phyloP scores from a whole-genome alignment of 2,888 invertebrate species.

The Anodontia alba region DNA sequence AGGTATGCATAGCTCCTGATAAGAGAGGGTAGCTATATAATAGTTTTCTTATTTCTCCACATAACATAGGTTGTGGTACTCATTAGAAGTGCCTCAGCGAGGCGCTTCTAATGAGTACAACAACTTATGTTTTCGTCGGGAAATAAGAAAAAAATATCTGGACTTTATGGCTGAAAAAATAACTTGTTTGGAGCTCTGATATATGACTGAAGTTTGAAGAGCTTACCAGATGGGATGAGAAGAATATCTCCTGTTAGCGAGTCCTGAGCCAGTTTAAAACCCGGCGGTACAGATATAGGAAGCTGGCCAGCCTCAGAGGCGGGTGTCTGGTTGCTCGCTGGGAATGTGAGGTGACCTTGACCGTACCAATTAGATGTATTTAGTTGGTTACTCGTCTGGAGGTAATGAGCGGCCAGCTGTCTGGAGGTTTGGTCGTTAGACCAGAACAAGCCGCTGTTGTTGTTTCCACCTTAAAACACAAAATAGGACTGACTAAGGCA shows the following conservation, averaged over 20 bases:
- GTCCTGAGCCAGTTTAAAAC: constrained; percentile 94
- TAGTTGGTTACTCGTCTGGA: constrained; percentile 57
- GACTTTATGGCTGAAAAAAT: too few species aligned
- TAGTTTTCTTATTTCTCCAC: too few species aligned
- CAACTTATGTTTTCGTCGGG: too few species aligned
- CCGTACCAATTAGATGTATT: constrained; percentile 72
- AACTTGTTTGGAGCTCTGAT: too few species aligned
- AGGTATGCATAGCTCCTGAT: too few species aligned
- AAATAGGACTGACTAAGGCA: neutral
- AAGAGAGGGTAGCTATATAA: too few species aligned
- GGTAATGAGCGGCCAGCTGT: constrained; percentile 62
- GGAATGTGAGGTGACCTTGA: constrained; percentile 51
- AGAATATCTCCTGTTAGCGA: constrained; percentile 93
- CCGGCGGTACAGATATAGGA: constrained; percentile 88
- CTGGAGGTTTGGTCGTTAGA: constrained; percentile 66
- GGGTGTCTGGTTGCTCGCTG: constrained; percentile 44
- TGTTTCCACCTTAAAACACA: constrained; percentile 42
- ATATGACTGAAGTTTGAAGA: too few species aligned
- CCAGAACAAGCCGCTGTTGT: constrained; percentile 62
- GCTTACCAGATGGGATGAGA: constrained; percentile 79
- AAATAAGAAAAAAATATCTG: too few species aligned
- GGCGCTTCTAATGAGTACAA: too few species aligned
- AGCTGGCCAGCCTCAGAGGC: constrained; percentile 57
- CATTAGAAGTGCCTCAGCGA: too few species aligned
- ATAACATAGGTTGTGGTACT: too few species aligned